Evolutionary conservation across 64 coral and sea anemone species (phyloP).

Genomic region (Anthopleura sola): DNA sequence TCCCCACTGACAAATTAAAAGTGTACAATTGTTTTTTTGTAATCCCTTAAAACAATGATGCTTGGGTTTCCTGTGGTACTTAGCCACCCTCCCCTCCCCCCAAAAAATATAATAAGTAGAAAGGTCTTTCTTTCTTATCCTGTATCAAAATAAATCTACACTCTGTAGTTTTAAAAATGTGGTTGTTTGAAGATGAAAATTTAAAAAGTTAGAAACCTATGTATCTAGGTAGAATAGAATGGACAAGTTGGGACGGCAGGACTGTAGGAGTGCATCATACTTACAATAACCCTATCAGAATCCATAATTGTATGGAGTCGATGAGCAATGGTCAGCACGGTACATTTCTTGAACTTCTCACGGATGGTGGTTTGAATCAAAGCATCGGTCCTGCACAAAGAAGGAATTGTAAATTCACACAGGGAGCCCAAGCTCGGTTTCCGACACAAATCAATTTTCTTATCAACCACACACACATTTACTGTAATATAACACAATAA

Average conservation of each 20-base stretch:
- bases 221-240: too few relatives aligned
- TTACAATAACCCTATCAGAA: constrained; percentile 44
- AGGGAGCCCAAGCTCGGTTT: neutral
- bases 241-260: too few relatives aligned
- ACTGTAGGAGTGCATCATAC: neutral
- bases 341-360: constrained; percentile 61
- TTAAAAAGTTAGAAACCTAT: too few relatives aligned
- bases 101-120: too few relatives aligned
- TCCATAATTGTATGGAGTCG: constrained; percentile 62
- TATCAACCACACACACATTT: neutral
- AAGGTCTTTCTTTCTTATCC: too few relatives aligned
- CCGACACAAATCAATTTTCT: neutral
- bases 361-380: constrained; percentile 56
- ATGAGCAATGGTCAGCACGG: constrained; percentile 48
- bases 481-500: too few relatives aligned
- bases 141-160: too few relatives aligned
- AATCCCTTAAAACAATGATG: too few relatives aligned
- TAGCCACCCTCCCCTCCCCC: neutral
- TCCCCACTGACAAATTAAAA: too few relatives aligned
- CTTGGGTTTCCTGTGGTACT: neutral
- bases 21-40: too few relatives aligned
- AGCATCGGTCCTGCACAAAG: constrained; percentile 33
- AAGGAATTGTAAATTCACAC: neutral
- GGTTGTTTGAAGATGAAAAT: too few relatives aligned
- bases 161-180: too few relatives aligned